phyloP scores from a whole-genome alignment of 2,113 vertebrate genomes.

The Protobothrops flavoviridis region DNA sequence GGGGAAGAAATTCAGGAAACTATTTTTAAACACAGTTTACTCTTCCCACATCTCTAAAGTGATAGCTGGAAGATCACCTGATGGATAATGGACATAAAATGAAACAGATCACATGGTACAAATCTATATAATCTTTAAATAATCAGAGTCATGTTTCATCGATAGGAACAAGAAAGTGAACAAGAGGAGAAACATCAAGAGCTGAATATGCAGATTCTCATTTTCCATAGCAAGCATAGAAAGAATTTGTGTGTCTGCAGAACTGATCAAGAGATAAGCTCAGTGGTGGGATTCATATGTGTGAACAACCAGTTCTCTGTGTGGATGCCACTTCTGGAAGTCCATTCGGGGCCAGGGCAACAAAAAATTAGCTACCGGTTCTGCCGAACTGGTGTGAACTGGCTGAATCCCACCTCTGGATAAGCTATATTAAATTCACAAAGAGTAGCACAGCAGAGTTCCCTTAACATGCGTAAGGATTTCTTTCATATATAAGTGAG shows the following conservation, averaged over 20 bases:
- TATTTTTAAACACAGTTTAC: neutral
- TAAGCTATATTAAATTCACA: neutral
- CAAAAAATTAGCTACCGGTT: too few relatives aligned
- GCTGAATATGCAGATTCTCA: neutral
- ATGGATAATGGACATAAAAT: neutral
- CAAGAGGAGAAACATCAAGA: neutral
- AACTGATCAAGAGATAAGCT: neutral
- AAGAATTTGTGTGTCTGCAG: neutral
- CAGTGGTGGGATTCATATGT: too few relatives aligned
- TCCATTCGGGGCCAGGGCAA: too few relatives aligned
- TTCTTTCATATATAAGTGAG: neutral
- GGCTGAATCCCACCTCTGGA: too few relatives aligned
- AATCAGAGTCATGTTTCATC: neutral
- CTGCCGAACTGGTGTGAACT: too few relatives aligned
- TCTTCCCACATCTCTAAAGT: neutral
- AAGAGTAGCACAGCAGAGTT: neutral
- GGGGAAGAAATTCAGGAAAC: neutral
- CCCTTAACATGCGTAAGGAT: neutral
- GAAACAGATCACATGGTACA: neutral
- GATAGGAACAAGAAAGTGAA: too few relatives aligned
- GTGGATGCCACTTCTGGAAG: too few relatives aligned
- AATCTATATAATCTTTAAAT: neutral
- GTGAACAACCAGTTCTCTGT: too few relatives aligned
- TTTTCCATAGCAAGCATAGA: neutral
- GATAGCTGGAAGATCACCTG: neutral